A percentile compares a stretch with the other conserved stretches of the same genome.
Evolutionary conservation across 2,888 invertebrate species (phyloP).

Genomic region (Cenopis cana): DNA sequence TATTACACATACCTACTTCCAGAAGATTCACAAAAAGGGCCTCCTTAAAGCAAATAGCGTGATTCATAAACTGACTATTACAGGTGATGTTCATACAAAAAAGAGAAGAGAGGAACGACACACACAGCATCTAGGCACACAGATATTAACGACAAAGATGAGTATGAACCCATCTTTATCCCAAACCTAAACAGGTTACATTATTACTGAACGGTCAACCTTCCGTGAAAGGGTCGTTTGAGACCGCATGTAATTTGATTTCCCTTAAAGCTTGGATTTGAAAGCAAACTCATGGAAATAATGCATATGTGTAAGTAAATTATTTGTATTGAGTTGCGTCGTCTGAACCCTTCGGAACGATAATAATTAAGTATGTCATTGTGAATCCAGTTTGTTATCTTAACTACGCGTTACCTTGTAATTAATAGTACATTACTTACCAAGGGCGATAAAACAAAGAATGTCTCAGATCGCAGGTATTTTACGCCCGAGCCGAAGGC

Average conservation of each 20-base stretch:
- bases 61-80: too few relatives aligned
- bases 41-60: too few relatives aligned
- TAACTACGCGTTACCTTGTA: too few relatives aligned
- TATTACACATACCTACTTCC: too few relatives aligned
- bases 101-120: neutral
- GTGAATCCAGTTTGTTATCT: too few relatives aligned
- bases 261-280: constrained; percentile 13
- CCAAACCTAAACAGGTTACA: neutral
- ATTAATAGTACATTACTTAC: too few relatives aligned
- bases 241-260: constrained; percentile 21
- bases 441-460: too few relatives aligned
- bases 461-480: too few relatives aligned
- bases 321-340: neutral
- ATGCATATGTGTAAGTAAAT: neutral
- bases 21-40: too few relatives aligned
- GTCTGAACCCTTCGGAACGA: neutral
- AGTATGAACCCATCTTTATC: constrained; percentile 11
- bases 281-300: constrained; percentile 22
- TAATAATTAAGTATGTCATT: too few relatives aligned
- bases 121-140: too few relatives aligned
- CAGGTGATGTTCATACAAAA: neutral
- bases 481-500: too few relatives aligned
- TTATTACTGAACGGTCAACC: constrained; percentile 24
- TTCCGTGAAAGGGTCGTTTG: constrained; percentile 2
- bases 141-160: neutral